phyloP scores from a whole-genome alignment of 2,797 vertebrate species.

The Paratrypauchen microcephalus region DNA sequence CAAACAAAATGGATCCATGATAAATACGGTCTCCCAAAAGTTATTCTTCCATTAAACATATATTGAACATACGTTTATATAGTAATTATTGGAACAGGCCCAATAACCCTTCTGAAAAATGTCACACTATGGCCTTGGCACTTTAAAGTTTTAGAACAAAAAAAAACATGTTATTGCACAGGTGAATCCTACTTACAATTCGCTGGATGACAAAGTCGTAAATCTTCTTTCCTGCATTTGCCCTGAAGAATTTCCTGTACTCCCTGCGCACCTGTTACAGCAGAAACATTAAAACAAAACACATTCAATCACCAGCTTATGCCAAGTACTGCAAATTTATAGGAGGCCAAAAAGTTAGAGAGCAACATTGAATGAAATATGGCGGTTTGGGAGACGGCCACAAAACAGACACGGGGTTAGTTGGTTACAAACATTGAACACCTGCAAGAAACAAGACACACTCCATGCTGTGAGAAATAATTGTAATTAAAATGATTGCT shows the following conservation, averaged over 20 bases:
- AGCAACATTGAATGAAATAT: conserved; percentile 15
- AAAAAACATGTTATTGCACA: background rate
- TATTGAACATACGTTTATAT: no score
- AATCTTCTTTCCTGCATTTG: conserved; percentile 96
- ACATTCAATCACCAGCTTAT: conserved; percentile 21
- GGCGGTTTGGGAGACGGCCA: conserved; percentile 31
- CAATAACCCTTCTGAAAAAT: no score
- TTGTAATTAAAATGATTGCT: conserved; percentile 18
- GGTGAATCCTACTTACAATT: conserved; percentile 82
- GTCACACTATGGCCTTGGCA: no score
- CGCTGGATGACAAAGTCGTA: conserved; percentile 94
- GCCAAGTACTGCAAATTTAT: background rate
- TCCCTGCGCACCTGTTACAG: conserved; percentile 90
- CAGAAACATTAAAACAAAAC: conserved; percentile 32
- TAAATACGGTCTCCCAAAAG: no score
- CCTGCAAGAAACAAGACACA: conserved; percentile 32
- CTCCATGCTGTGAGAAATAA: conserved; percentile 34
- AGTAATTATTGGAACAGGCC: no score
- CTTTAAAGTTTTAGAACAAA: background rate
- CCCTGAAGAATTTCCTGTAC: conserved; percentile 97
- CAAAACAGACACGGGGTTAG: conserved; percentile 59
- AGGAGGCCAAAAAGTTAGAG: conserved; percentile 3
- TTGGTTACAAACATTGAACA: conserved; percentile 45
- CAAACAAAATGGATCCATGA: no score
- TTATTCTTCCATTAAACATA: no score